Conservation (phyloP, 2,888 invertebrate genomes). For the Thecocarcelia acutangulata region DNA sequence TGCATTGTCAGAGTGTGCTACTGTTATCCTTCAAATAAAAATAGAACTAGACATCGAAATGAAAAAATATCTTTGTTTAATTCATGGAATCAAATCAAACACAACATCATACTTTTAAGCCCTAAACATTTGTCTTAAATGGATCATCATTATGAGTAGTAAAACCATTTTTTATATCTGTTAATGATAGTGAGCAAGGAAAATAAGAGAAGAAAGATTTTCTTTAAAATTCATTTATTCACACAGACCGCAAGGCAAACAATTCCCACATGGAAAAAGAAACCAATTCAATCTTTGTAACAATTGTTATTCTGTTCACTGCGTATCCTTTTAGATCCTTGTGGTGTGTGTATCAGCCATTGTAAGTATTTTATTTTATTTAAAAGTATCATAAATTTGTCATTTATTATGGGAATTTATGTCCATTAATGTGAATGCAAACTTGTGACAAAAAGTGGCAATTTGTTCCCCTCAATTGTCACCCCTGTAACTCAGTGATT, state of each 20-base stretch:
- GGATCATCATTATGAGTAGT: slow-evolving; percentile 43
- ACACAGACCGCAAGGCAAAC: slow-evolving; percentile 53
- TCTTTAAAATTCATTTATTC: slow-evolving; percentile 26
- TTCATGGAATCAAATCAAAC: slow-evolving; percentile 33
- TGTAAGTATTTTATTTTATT: slow-evolving; percentile 25
- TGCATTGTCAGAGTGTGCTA: slow-evolving; percentile 62
- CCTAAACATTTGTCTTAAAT: slow-evolving; percentile 59
- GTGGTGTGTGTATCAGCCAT: not conserved
- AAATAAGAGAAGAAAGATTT: slow-evolving; percentile 15
- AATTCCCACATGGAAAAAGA: slow-evolving; percentile 61
- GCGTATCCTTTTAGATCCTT: slow-evolving; percentile 29
- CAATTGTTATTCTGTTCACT: slow-evolving; percentile 51
- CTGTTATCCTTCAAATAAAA: slow-evolving; percentile 43
- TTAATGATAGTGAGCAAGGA: slow-evolving; percentile 27
- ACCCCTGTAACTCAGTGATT: slow-evolving; percentile 67
- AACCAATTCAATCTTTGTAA: slow-evolving; percentile 55
- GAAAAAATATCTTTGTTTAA: slow-evolving; percentile 16
- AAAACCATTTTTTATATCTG: slow-evolving; percentile 42
- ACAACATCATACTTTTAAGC: slow-evolving; percentile 14
- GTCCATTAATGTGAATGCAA: slow-evolving; percentile 43
- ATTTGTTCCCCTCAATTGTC: slow-evolving; percentile 73
- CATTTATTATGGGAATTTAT: slow-evolving; percentile 69
- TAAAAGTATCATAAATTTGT: slow-evolving; percentile 66
- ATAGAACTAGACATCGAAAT: not conserved
- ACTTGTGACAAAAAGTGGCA: slow-evolving; percentile 60